Evolutionary conservation across 2,113 vertebrate species (phyloP).

Genomic region (Pachyramphus minor): DNA sequence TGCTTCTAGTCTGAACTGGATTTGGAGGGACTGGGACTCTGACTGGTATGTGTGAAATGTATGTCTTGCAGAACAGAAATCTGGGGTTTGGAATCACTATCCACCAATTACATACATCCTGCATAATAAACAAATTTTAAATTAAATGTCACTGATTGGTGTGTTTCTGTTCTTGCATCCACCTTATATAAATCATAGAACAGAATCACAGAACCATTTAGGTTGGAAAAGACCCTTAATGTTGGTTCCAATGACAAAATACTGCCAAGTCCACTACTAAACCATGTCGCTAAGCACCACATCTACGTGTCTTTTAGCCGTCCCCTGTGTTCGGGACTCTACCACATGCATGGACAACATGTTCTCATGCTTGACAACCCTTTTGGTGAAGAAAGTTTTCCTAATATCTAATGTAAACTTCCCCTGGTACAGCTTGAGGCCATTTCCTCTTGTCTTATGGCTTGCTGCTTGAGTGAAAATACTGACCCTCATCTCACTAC

Average conservation of each 20-base stretch:
- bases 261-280: background rate
- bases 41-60: background rate
- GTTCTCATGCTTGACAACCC: background rate
- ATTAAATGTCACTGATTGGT: too few relatives aligned
- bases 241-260: accelerated
- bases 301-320: background rate
- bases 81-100: background rate
- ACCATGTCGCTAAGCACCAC: background rate
- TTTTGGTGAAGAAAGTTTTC: background rate
- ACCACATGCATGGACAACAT: background rate
- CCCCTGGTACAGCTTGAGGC: background rate
- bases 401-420: background rate
- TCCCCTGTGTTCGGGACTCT: background rate
- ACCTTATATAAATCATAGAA: background rate
- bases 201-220: background rate
- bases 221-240: background rate
- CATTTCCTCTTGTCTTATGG: background rate
- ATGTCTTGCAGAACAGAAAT: background rate
- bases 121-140: background rate
- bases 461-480: background rate
- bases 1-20: background rate
- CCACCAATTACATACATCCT: background rate
- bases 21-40: background rate
- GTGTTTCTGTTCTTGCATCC: background rate
- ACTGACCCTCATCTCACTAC: background rate